These are phyloP conservation scores for Hippolais icterina DNA, from an alignment of 2,113 vertebrate species.

Conservation along the genomic window DNA sequence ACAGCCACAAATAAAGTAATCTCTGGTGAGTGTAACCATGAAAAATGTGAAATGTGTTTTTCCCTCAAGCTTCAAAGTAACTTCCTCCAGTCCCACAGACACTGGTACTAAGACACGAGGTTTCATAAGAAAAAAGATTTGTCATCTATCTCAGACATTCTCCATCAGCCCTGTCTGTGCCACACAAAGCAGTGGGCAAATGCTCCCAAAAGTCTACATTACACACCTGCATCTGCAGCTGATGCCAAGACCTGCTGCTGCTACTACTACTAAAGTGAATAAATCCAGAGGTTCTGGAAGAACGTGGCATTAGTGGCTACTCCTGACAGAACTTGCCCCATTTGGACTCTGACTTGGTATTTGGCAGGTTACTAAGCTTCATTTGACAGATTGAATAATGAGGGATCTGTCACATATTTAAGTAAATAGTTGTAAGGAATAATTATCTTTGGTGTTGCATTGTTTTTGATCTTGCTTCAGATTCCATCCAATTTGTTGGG, in stretches of 20 bases:
- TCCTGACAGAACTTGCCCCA: background rate
- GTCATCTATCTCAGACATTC: background rate
- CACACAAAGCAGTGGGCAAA: background rate
- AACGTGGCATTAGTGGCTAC: background rate
- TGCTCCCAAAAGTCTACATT: background rate
- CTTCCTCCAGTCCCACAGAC: background rate
- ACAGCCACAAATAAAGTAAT: background rate
- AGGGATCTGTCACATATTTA: background rate
- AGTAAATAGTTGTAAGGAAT: background rate
- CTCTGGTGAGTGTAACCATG: background rate
- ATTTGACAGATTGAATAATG: background rate
- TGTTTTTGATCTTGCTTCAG: conserved; percentile 4
- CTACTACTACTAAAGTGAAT: background rate
- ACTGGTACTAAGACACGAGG: background rate
- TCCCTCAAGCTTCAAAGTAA: background rate
- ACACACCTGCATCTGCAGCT: background rate
- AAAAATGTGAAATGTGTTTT: background rate
- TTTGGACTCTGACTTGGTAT: background rate
- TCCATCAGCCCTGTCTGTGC: background rate
- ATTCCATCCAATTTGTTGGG: background rate
- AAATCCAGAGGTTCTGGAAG: background rate
- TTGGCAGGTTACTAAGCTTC: background rate
- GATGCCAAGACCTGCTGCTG: background rate
- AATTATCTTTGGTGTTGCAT: background rate
- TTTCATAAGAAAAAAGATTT: background rate